A percentile compares a stretch with the other conserved stretches of the same genome.
Evolutionary conservation across 1,140 invertebrate species (phyloP).

Genomic region (Drosophila insularis): DNA sequence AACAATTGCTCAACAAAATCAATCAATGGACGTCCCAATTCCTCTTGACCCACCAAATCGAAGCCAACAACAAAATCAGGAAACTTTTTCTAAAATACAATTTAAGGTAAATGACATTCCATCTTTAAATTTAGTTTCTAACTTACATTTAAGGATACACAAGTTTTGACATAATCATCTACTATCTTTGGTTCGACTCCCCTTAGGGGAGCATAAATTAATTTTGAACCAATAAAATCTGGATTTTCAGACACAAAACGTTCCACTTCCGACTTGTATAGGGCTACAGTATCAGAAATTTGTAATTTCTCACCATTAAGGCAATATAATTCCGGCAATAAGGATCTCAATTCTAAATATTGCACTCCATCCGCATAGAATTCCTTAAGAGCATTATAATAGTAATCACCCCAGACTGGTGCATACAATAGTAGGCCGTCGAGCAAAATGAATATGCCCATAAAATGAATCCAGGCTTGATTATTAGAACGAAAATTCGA

Average conservation of each 20-base stretch:
- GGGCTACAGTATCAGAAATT: constrained; percentile 83
- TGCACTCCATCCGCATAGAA: constrained; percentile 90
- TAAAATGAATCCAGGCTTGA: constrained; percentile 87
- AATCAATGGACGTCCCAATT: constrained; percentile 85
- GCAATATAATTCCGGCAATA: constrained; percentile 85
- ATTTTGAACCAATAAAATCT: constrained; percentile 87
- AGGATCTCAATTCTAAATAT: constrained; percentile 88
- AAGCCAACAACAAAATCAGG: constrained; percentile 86
- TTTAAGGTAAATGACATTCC: too few species aligned
- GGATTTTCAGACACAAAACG: constrained; percentile 85
- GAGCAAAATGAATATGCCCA: constrained; percentile 85
- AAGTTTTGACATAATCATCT: constrained; percentile 82
- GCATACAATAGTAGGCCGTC: constrained; percentile 86
- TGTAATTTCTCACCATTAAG: constrained; percentile 85
- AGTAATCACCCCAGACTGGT: constrained; percentile 88
- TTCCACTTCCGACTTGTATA: constrained; percentile 85
- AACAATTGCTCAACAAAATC: constrained; percentile 85
- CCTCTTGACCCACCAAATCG: constrained; percentile 90
- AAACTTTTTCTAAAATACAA: constrained; percentile 58
- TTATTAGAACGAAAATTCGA: constrained; percentile 85
- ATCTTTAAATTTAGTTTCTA: too few species aligned
- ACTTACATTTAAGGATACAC: constrained; percentile 46
- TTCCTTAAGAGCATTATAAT: constrained; percentile 87
- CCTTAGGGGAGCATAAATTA: constrained; percentile 87
- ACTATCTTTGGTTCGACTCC: constrained; percentile 76